Evolutionary conservation across 2,113 vertebrate genomes (phyloP).

Genomic region (Sprattus sprattus): DNA sequence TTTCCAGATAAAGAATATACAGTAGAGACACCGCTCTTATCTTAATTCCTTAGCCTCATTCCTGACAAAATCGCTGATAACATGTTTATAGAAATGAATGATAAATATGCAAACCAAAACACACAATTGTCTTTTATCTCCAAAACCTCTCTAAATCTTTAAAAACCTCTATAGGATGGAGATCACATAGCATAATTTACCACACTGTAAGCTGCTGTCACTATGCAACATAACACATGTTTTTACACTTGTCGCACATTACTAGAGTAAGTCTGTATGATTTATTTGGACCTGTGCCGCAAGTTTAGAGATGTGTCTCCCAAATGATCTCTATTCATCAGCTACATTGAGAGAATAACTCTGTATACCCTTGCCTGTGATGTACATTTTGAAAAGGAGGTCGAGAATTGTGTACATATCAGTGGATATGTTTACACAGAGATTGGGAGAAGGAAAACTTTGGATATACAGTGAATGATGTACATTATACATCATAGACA

Average conservation of each 20-base stretch:
- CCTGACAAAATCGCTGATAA: not conserved
- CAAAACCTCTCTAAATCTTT: too few species aligned
- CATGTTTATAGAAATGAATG: not conserved
- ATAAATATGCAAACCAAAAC: not conserved
- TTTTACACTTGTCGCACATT: too few species aligned
- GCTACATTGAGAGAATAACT: not conserved
- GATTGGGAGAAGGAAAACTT: too few species aligned
- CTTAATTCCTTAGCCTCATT: not conserved
- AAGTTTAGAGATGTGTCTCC: not conserved
- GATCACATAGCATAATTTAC: not conserved
- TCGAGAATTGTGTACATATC: too few species aligned
- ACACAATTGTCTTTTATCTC: too few species aligned
- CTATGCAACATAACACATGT: too few species aligned
- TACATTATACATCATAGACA: too few species aligned
- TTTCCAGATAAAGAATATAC: not conserved
- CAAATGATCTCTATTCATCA: not conserved
- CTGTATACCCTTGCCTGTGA: too few species aligned
- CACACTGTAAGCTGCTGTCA: too few species aligned
- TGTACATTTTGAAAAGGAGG: too few species aligned
- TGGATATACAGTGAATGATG: too few species aligned
- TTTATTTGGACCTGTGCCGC: not conserved
- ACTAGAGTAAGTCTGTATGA: not conserved
- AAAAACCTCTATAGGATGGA: not conserved
- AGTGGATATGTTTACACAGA: too few species aligned
- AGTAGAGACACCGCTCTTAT: not conserved